Evolutionary conservation across 1,140 invertebrate genomes (phyloP), one percentile per base, ranked within the genome.

Genomic region (Eueides isabella): DNA sequence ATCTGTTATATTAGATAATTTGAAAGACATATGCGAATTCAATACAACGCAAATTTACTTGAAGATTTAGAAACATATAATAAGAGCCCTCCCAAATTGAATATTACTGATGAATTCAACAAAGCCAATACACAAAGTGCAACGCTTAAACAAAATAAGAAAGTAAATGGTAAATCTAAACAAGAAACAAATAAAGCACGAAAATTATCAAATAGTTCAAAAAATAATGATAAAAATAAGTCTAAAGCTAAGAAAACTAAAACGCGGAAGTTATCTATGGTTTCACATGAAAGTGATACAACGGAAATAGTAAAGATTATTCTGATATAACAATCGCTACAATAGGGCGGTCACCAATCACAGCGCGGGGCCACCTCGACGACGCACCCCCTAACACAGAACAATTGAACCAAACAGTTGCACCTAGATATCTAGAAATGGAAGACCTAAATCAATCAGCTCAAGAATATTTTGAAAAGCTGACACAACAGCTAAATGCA

Each of bases 271-370:
- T 64, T 55, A 26, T 55, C 48, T 7, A 55, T n/a, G 9, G 9
- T 23, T 55, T 55, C 48, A 55, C 6, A 26, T 31, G 38, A 33
- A 71, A 71, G 61, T 33, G 61, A 71, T 31, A 26, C n/a, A 44
- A 7, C 4, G 9, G 69, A 64, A 63, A 29, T 19, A 11, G 11
- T 64, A 26, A 48, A 66, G 72, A 23, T n/a, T 69, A 16, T 48
- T 38, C 14, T 31, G 61, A 61, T 48, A 83, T 76, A 62, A 84
- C 87, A 12, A 86, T 91, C 44, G 71, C 64, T 6, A 89, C 86
- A 23, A 23, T 77, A 26, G 88, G 87, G 2, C 79, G 77, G 41
- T 80, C 76, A 0, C 85, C 86, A 0, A 90, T 91, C 38, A 90
- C 81, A 9, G 89, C 72, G 7, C 88, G 90, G 26, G 86, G 88